phyloP scores from a whole-genome alignment of 2,113 vertebrate genomes.

The Dryoscopus gambensis region DNA sequence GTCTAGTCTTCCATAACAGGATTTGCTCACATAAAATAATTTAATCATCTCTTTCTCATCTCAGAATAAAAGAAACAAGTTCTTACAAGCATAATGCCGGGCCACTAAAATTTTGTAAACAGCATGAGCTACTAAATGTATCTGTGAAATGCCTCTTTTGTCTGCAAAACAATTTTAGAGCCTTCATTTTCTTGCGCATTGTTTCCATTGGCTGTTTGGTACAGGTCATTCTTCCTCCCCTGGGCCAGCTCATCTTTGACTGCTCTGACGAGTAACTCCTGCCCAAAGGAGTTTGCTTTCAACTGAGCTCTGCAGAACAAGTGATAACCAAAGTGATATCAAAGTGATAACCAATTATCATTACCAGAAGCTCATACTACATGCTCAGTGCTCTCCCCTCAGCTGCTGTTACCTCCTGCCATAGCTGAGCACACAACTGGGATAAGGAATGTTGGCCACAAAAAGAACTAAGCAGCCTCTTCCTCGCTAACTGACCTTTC shows the following conservation, averaged over 20 bases:
- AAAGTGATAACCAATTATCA: background rate
- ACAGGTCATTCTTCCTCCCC: background rate
- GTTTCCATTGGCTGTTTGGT: background rate
- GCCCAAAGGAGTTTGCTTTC: background rate
- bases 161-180: background rate
- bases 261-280: background rate
- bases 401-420: background rate
- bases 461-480: background rate
- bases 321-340: background rate
- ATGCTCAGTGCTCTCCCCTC: rapidly evolving
- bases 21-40: background rate
- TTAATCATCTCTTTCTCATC: background rate
- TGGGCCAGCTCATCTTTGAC: background rate
- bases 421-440: too few species aligned
- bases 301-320: background rate
- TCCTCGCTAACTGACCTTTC: background rate
- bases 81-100: background rate
- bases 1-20: background rate
- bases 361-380: background rate
- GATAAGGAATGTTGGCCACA: background rate
- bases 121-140: background rate
- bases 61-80: background rate
- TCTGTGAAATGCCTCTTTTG: background rate
- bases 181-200: background rate
- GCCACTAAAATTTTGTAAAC: background rate